A percentile compares a stretch with the other conserved stretches of the same genome.
Conservation (phyloP, 2,888 invertebrate species). For the Melipona bicolor region DNA sequence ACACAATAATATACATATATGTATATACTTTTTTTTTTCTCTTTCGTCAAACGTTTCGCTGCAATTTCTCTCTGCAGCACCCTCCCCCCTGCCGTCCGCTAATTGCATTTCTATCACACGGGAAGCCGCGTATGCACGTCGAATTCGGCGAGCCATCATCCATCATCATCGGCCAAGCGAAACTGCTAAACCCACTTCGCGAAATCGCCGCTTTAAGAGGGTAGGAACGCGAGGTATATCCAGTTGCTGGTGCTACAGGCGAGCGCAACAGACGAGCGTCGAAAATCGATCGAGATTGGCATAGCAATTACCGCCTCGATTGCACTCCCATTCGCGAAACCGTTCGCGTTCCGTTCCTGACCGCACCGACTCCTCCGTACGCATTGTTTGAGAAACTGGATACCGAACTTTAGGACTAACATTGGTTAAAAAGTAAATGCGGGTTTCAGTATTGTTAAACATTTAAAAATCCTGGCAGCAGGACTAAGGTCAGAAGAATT, state of each 20-base stretch:
- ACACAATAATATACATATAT: not conserved
- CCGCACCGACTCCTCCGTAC: not conserved
- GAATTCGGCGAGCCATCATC: conserved; percentile 8
- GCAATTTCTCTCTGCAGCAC: not conserved
- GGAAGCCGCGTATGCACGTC: not conserved
- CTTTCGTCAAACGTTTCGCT: not conserved
- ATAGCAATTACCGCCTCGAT: conserved; percentile 49
- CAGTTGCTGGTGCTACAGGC: not conserved
- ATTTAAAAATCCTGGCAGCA: too few relatives aligned
- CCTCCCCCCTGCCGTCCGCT: not conserved
- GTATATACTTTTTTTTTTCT: too few relatives aligned
- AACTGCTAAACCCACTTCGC: not conserved
- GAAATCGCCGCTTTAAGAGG: conserved; percentile 25
- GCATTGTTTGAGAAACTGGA: not conserved
- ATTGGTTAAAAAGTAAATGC: not conserved
- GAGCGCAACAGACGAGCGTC: conserved; percentile 10
- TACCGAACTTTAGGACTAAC: not conserved
- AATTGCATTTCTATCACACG: conserved; percentile 3
- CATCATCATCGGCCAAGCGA: conserved; percentile 21
- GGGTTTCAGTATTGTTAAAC: not conserved
- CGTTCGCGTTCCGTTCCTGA: conserved; percentile 13
- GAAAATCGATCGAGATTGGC: conserved; percentile 45
- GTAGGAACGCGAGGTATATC: conserved; percentile 10
- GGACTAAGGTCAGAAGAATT: too few relatives aligned
- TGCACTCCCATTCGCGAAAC: conserved; percentile 35